Evolutionary conservation across 2,113 vertebrate genomes (phyloP), one percentile per base, ranked within the genome.

Genomic region (Diphyllodes magnificus): DNA sequence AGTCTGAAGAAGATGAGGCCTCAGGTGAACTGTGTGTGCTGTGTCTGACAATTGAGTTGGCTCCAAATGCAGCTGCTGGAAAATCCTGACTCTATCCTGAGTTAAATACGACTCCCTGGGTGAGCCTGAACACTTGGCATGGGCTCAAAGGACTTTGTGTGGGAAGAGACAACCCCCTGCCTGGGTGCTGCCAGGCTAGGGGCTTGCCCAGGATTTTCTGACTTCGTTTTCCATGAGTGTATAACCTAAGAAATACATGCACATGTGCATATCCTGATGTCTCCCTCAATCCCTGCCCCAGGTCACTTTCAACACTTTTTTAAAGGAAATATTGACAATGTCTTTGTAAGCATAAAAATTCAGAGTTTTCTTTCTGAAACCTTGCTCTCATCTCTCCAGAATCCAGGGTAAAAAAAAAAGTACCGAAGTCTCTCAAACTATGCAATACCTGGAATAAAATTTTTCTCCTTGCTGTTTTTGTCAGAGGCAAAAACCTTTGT

Each of bases 161-260:
- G 16, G 49, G 42, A 79, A 83, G 49, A 25, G 17, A 64, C 31
- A 89, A 88, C 14, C 1, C 3, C 18, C 13, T 65, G 14, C 11
- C 14, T 25, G 20, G 31, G 35, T 64, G 10, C 50, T 94, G 28
- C 49, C 59, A 49, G 53, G 31, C 10, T 68, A 8, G 22, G 21
- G 39, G 18, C 31, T 92, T 86, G 64, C 21, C n/a, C 13, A 39
- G 51, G 56, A 47, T 71, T 64, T 87, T 64, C 16, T 79, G 40
- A 33, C 47, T 71, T 78, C 0, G 0, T 53, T 79, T 89, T 79
- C 31, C 35, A 6, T 42, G 25, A 64, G 4, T 57, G 15, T 0
- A 1, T 42, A 27, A 45, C 35, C 30, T 71, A 78, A 78, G 49
- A 82, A 80, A 77, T 45, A 24, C 15, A 63, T 47, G 25, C 13